These are phyloP conservation scores for Drosophila merina DNA, from an alignment of 2,888 invertebrate genomes.

Conservation along the genomic window DNA sequence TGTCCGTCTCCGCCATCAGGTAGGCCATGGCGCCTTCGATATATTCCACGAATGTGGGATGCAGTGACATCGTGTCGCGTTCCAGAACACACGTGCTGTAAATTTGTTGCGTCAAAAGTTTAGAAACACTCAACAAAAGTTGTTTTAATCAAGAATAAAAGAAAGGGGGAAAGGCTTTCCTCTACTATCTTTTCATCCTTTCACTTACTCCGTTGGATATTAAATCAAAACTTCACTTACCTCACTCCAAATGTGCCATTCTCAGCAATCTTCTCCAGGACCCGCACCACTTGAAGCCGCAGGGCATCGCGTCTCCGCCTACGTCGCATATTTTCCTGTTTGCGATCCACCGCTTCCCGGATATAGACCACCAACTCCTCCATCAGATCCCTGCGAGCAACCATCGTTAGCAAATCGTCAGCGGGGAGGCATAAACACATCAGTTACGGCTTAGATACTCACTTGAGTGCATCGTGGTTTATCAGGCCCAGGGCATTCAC, in stretches of 20 bases:
- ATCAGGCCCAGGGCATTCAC: slow-evolving; percentile 97
- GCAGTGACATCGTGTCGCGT: slow-evolving; percentile 91
- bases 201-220: background rate
- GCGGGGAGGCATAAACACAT: slow-evolving; percentile 4
- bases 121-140: slow-evolving; percentile 2
- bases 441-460: slow-evolving; percentile 80
- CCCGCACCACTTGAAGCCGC: slow-evolving; percentile 94
- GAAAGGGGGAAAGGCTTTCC: background rate
- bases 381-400: slow-evolving; percentile 92
- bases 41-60: slow-evolving; percentile 95
- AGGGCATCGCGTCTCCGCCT: slow-evolving; percentile 95
- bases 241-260: slow-evolving; percentile 94
- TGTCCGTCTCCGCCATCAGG: slow-evolving; percentile 96
- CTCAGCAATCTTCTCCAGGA: slow-evolving; percentile 96
- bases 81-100: slow-evolving; percentile 92
- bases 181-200: background rate
- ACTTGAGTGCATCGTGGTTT: slow-evolving; percentile 97
- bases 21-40: slow-evolving; percentile 96
- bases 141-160: background rate
- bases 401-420: slow-evolving; percentile 4
- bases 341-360: slow-evolving; percentile 97
- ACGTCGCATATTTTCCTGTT: slow-evolving; percentile 98
- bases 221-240: slow-evolving; percentile 80
- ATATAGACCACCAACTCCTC: slow-evolving; percentile 96
- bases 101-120: background rate